Conservation (phyloP, 2,888 invertebrate species). For the Neoscelio sp. region DNA sequence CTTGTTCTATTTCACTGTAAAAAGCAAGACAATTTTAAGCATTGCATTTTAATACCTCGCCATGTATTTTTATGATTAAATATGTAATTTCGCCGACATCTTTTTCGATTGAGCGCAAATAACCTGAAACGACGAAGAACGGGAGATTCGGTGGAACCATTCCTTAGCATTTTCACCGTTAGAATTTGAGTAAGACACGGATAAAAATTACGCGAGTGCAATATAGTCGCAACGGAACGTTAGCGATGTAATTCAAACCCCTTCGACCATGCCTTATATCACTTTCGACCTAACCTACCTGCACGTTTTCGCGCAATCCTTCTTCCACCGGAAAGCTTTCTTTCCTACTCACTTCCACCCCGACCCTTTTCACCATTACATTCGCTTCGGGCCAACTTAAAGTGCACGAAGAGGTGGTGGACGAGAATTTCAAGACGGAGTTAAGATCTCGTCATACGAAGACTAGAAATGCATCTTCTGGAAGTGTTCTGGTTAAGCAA, state of each 20-base stretch:
- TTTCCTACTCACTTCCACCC: constrained; percentile 6
- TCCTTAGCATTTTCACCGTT: constrained; percentile 43
- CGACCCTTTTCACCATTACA: not conserved
- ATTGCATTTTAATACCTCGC: constrained; percentile 6
- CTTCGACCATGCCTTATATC: constrained; percentile 63
- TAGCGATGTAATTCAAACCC: constrained; percentile 64
- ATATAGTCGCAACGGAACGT: constrained; percentile 61
- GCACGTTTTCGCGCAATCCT: constrained; percentile 59
- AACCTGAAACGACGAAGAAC: constrained; percentile 40
- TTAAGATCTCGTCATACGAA: constrained; percentile 19
- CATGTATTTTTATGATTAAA: constrained; percentile 59
- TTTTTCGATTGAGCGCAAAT: constrained; percentile 58
- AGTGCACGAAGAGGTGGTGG: constrained; percentile 33
- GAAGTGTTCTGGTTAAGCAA: constrained; percentile 32
- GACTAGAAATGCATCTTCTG: constrained; percentile 24
- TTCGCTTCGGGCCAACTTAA: constrained; percentile 25
- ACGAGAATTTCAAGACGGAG: constrained; percentile 38
- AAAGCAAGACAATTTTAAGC: constrained; percentile 53
- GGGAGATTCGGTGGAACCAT: too few species aligned
- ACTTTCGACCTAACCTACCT: constrained; percentile 62
- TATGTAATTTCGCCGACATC: constrained; percentile 58
- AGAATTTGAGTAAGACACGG: constrained; percentile 62
- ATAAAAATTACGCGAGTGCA: constrained; percentile 57
- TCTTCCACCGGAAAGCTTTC: constrained; percentile 57
- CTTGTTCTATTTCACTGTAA: too few species aligned